phyloP scores from a whole-genome alignment of 2,113 vertebrate species.

The Eulacestoma nigropectus region DNA sequence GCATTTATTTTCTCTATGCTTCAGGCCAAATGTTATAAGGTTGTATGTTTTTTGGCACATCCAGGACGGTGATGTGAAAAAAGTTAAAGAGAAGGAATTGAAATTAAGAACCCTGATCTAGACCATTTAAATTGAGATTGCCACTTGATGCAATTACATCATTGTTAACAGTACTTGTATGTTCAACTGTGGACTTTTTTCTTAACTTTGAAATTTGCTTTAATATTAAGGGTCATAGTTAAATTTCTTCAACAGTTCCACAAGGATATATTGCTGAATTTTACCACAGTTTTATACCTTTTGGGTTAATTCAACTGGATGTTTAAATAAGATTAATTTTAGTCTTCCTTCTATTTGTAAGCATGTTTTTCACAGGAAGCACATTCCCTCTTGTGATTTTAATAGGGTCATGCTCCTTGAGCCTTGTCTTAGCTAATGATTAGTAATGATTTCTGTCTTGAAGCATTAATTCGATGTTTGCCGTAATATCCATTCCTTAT shows the following conservation, averaged over 20 bases:
- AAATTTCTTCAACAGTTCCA: not conserved
- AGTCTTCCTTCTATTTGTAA: not conserved
- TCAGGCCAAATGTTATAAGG: slow-evolving; percentile 24
- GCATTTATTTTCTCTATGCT: not conserved
- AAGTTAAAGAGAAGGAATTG: not conserved
- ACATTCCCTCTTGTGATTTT: not conserved
- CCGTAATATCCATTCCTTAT: not conserved
- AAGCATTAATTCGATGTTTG: not conserved
- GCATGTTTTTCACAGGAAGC: not conserved
- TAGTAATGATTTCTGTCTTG: not conserved
- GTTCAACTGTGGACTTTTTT: not conserved
- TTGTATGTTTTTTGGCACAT: not conserved
- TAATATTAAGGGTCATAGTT: not conserved
- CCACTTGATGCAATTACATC: not conserved
- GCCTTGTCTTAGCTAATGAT: not conserved
- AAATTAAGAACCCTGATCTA: not conserved
- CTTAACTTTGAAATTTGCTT: not conserved
- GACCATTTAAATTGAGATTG: not conserved
- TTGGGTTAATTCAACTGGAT: not conserved
- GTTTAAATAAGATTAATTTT: not conserved
- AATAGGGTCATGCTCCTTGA: not conserved
- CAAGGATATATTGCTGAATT: not conserved
- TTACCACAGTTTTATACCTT: not conserved
- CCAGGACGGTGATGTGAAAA: not conserved
- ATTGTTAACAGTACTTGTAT: not conserved